Conservation (phyloP, 2,888 invertebrate genomes). For the Melangyna quadrimaculata region DNA sequence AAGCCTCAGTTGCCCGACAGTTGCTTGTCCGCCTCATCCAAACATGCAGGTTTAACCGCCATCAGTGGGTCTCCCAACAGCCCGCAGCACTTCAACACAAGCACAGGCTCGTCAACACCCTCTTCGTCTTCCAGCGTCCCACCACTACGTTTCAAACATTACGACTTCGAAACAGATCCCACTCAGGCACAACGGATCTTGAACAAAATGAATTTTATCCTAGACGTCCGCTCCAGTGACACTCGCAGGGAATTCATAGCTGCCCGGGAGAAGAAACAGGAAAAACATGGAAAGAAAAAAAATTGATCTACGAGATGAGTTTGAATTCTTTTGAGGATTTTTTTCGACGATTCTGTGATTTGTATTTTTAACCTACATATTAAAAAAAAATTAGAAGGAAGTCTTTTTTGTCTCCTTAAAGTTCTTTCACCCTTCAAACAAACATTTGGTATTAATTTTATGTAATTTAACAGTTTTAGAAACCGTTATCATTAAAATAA, state of each 20-base stretch:
- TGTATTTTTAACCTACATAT: conserved; percentile 68
- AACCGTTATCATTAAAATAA: conserved; percentile 22
- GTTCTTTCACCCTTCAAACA: background rate
- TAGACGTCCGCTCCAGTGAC: conserved; percentile 90
- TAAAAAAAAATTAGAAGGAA: conserved; percentile 39
- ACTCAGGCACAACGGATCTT: conserved; percentile 90
- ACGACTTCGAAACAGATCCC: conserved; percentile 93
- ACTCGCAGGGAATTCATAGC: conserved; percentile 91
- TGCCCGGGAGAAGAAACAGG: conserved; percentile 83
- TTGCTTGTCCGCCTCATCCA: conserved; percentile 56
- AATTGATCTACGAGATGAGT: conserved; percentile 46
- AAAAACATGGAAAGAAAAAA: conserved; percentile 77
- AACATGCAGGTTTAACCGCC: conserved; percentile 30
- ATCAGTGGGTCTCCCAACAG: conserved; percentile 75
- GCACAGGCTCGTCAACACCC: conserved; percentile 68
- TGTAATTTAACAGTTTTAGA: conserved; percentile 45
- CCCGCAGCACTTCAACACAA: conserved; percentile 77
- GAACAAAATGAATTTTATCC: conserved; percentile 92
- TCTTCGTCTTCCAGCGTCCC: conserved; percentile 53
- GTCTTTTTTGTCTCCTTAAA: conserved; percentile 40
- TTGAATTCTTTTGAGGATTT: conserved; percentile 49
- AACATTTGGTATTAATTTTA: conserved; percentile 38
- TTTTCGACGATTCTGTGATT: conserved; percentile 71
- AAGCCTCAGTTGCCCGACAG: conserved; percentile 80
- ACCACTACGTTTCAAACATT: conserved; percentile 88